Evolutionary conservation across 1,140 invertebrate species (phyloP).

Genomic region (Orchesella cincta): DNA sequence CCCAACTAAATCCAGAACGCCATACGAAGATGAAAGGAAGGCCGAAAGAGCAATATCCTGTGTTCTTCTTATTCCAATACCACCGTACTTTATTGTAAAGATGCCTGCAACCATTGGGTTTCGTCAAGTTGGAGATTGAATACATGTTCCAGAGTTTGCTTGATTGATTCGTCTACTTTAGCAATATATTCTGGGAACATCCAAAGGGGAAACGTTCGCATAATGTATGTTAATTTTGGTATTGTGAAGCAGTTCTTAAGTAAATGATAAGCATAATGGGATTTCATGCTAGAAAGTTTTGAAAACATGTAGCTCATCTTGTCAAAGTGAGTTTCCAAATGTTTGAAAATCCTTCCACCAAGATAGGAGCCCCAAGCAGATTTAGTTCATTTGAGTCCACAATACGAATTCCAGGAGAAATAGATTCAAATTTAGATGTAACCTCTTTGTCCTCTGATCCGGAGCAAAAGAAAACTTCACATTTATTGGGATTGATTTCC

Average conservation of each 20-base stretch:
- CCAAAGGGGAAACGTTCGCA: not conserved
- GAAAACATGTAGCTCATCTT: no score
- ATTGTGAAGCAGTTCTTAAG: not conserved
- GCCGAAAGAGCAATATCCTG: constrained; percentile 3
- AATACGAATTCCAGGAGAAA: not conserved
- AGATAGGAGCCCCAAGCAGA: not conserved
- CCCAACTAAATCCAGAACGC: not conserved
- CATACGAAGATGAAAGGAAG: not conserved
- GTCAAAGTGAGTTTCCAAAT: no score
- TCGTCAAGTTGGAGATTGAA: not conserved
- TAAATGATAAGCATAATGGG: not conserved
- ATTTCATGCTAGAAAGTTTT: not conserved
- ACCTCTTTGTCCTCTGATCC: not conserved
- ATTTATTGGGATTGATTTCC: not conserved
- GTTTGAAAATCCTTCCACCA: not conserved
- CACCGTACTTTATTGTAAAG: constrained; percentile 3
- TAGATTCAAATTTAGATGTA: not conserved
- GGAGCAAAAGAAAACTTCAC: not conserved
- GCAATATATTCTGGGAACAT: not conserved
- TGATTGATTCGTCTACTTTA: not conserved
- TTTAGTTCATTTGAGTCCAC: not conserved
- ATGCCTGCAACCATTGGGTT: not conserved
- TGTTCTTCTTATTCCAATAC: not conserved
- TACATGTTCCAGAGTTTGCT: not conserved
- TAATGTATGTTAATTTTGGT: constrained; percentile 8